These are phyloP conservation scores for Mormyrus hasselquistii DNA, from an alignment of 2,797 vertebrate species.

Conservation along the genomic window DNA sequence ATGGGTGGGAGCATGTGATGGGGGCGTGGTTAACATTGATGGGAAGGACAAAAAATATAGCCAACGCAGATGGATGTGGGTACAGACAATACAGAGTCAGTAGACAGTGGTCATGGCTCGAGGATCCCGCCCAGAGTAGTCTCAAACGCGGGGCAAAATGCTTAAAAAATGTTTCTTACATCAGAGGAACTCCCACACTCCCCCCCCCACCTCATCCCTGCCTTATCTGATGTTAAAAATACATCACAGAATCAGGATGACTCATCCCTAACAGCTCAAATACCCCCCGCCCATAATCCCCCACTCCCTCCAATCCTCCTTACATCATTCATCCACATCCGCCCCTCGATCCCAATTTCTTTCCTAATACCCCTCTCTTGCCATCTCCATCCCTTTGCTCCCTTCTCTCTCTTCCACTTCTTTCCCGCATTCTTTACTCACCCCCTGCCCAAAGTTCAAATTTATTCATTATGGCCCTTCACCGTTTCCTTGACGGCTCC, in stretches of 20 bases:
- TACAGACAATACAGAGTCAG: not conserved
- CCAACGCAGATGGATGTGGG: not conserved
- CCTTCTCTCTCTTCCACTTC: slow-evolving; percentile 37
- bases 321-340: not conserved
- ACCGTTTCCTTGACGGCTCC: slow-evolving; percentile 14
- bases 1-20: not conserved
- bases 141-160: not conserved
- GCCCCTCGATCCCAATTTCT: not conserved
- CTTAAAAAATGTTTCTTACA: not conserved
- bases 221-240: slow-evolving; percentile 16
- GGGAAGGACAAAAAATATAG: not conserved
- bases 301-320: not conserved
- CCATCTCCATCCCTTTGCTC: not conserved
- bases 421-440: slow-evolving; percentile 20
- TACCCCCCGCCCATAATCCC: slow-evolving; percentile 5
- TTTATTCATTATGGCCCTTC: slow-evolving; percentile 10
- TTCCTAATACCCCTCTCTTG: not conserved
- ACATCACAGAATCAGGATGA: slow-evolving; percentile 12
- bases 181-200: not conserved
- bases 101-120: not conserved
- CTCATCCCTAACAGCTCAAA: slow-evolving; percentile 12
- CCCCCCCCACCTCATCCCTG: not conserved
- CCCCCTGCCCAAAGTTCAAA: slow-evolving; percentile 24
- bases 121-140: not conserved
- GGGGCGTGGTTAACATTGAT: not conserved